Conservation (phyloP, 2,888 invertebrate species). For the Nomada ferruginata region DNA sequence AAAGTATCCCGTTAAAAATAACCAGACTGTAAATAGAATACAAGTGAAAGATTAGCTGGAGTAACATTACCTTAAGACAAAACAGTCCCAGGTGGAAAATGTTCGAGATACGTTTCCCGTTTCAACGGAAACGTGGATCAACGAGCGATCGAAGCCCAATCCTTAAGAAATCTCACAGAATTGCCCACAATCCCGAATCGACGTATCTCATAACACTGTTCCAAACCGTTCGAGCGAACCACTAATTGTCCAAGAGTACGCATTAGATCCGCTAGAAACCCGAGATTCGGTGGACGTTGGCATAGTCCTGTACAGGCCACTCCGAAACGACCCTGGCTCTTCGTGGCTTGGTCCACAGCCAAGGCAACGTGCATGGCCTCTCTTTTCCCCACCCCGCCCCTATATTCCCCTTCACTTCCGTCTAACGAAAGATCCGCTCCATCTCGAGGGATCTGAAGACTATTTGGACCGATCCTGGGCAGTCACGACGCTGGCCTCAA, state of each 20-base stretch:
- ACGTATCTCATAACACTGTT: neutral
- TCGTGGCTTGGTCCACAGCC: constrained; percentile 54
- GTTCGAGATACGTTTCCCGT: no score
- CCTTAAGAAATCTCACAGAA: no score
- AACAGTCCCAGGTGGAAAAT: no score
- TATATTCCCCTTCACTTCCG: constrained; percentile 17
- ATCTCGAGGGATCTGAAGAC: constrained; percentile 34
- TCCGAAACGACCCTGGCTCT: constrained; percentile 49
- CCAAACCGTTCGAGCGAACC: neutral
- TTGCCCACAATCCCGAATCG: no score
- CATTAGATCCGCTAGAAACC: constrained; percentile 14
- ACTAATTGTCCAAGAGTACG: constrained; percentile 1
- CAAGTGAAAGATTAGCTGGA: no score
- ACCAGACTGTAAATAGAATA: no score
- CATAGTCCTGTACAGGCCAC: constrained; percentile 29
- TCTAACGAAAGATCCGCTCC: constrained; percentile 19
- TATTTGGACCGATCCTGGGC: neutral
- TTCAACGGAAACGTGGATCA: no score
- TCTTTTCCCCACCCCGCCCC: neutral
- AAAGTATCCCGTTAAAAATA: no score
- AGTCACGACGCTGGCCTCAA: constrained; percentile 4
- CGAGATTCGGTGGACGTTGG: constrained; percentile 35
- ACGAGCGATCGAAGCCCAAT: no score
- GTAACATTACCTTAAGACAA: no score
- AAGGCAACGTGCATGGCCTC: constrained; percentile 35